These are phyloP conservation scores for Amorpha juglandis DNA, from an alignment of 2,888 invertebrate genomes.

Conservation along the genomic window DNA sequence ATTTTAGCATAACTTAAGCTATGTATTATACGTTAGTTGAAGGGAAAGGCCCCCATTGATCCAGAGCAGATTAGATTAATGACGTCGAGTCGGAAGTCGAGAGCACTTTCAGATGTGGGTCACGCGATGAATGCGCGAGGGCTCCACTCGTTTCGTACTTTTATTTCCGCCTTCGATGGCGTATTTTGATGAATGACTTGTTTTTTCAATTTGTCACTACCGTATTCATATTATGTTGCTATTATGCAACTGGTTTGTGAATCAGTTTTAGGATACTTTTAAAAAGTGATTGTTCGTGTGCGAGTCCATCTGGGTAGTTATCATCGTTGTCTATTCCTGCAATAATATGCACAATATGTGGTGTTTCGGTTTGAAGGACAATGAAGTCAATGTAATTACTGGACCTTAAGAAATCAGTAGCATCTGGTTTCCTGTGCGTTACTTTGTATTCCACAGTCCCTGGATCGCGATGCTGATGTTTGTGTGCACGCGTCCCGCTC, in stretches of 20 bases:
- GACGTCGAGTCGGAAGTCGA: constrained; percentile 4
- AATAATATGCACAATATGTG: too few species aligned
- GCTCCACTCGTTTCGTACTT: constrained; percentile 4
- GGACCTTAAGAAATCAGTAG: too few species aligned
- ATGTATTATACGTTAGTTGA: background rate
- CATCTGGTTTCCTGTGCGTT: too few species aligned
- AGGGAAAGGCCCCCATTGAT: constrained; percentile 8
- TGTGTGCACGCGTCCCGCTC: too few species aligned
- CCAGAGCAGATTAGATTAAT: constrained; percentile 20
- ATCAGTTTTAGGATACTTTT: too few species aligned
- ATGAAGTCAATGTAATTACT: too few species aligned
- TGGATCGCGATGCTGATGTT: too few species aligned
- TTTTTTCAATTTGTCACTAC: constrained; percentile 4
- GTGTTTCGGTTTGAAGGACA: too few species aligned
- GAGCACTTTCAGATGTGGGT: constrained; percentile 11
- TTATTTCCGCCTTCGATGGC: constrained; percentile 5
- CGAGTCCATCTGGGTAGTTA: too few species aligned
- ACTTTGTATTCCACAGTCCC: too few species aligned
- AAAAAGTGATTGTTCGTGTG: too few species aligned
- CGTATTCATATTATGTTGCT: background rate
- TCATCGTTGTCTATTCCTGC: too few species aligned
- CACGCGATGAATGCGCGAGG: constrained; percentile 11
- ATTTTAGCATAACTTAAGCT: background rate
- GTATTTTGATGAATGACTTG: constrained; percentile 3
- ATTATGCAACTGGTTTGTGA: background rate